Base-by-base conservation (phyloP, 2,797 vertebrate species). In the Phylloscopus collybita region DNA sequence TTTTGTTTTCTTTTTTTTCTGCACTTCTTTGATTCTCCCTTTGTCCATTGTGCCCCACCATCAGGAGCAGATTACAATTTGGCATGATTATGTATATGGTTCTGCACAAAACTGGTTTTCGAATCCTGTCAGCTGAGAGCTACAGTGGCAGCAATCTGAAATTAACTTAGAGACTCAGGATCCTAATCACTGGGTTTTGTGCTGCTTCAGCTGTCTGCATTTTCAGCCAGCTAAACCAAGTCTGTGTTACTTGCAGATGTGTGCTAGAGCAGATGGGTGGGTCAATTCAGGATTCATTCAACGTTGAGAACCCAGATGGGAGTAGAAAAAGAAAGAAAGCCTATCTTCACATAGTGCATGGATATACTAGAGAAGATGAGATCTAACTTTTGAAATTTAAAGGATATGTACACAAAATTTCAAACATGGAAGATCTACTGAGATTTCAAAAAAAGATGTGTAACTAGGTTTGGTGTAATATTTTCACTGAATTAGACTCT, bases 221-320 rank as follows among this genome's bases (percentile, higher is more conserved):
- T 95, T 95, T 59, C 67, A 90, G 83, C 56, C 90, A 86, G 67
- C 71, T 90, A 93, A 79, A 87, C 70, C 36, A 62, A 92, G 80
- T 44, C 74, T 86, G 20, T 83, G 72, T 83, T 96, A 57, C 78
- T 94, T 95, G 86, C 86, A 95, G 95, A 93, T 96, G 90, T 64
- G 83, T 81, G 70, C 27, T 47, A 60, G 76, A 82, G 73, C 80
- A 88, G 79, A 90, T 44, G 86, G 82, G 64, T 88, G 60, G 73
- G 80, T 93, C 60, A 80, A 20, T 50, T 92, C 73, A 86, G 83
- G 78, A 92, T 92, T 76, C 49, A 91, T 91, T 91, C 74, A 32
- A 70, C 80, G 49, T 6, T 91, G 81, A 91, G 57, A 85, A 88
- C 25, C 53, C 90, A 96, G 66, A 75, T 95, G 91, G 85, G 75